Conservation (phyloP, 1,140 invertebrate genomes). For the Sweltsa coloradensis region DNA sequence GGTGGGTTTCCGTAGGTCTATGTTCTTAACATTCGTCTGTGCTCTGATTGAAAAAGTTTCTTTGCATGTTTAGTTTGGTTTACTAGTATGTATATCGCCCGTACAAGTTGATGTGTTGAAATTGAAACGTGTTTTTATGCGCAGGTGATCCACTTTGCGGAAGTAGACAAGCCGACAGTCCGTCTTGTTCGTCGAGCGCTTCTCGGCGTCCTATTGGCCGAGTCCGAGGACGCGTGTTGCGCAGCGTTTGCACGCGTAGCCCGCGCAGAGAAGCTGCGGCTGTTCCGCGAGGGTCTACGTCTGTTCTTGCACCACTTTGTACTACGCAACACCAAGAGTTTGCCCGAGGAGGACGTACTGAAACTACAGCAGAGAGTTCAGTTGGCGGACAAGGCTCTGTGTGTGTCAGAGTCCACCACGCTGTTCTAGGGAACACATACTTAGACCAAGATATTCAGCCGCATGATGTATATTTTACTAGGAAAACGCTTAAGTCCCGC, state of each 20-base stretch:
- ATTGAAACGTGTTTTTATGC: constrained; percentile 21
- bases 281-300: constrained; percentile 59
- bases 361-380: neutral
- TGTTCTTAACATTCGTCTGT: no score
- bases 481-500: no score
- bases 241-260: constrained; percentile 54
- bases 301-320: constrained; percentile 73
- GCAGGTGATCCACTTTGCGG: constrained; percentile 66
- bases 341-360: constrained; percentile 17
- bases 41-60: no score
- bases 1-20: no score
- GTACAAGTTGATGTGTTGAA: no score
- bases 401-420: neutral
- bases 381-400: constrained; percentile 1
- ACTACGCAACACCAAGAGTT: constrained; percentile 38
- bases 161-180: constrained; percentile 56
- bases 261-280: constrained; percentile 48
- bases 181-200: constrained; percentile 58
- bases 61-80: no score
- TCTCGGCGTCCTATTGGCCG: constrained; percentile 50
- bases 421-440: no score
- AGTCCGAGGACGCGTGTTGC: constrained; percentile 39
- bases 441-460: no score
- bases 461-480: no score
- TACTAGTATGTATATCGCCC: no score